These are phyloP conservation scores for Oreochromis mossambicus DNA, from an alignment of 2,797 vertebrate species.

Conservation along the genomic window DNA sequence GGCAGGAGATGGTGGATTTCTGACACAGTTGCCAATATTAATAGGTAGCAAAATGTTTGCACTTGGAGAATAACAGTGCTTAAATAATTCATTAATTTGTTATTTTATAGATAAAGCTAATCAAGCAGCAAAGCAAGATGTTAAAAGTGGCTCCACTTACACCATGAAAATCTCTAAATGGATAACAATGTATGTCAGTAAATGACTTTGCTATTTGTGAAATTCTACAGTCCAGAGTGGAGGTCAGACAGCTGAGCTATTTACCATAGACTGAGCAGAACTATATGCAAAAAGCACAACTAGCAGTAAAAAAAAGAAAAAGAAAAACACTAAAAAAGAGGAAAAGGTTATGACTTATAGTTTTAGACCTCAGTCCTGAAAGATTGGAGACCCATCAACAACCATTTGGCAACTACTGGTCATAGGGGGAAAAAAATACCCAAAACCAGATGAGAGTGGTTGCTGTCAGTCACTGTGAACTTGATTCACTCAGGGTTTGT, in stretches of 20 bases:
- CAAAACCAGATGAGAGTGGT: not conserved
- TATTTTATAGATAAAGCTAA: not conserved
- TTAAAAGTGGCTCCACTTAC: not conserved
- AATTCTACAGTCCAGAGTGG: not conserved
- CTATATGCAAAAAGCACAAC: not conserved
- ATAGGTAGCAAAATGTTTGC: not conserved
- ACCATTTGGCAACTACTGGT: not conserved
- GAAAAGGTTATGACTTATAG: not conserved
- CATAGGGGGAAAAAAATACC: not conserved
- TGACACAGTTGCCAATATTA: not conserved
- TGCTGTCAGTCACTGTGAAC: not conserved
- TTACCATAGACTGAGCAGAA: not conserved
- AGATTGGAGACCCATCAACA: not conserved
- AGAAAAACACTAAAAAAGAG: not conserved
- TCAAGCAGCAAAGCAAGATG: not conserved
- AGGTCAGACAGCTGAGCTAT: not conserved
- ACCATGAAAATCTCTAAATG: not conserved
- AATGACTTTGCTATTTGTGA: not conserved
- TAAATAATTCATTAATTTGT: not conserved
- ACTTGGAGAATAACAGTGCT: not conserved
- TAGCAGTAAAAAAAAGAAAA: not conserved
- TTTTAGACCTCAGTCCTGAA: not conserved
- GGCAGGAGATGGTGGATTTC: not conserved
- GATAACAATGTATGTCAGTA: not conserved
- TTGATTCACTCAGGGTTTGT: not conserved